Conservation (phyloP, 2,113 vertebrate species). For the Sander vitreus region DNA sequence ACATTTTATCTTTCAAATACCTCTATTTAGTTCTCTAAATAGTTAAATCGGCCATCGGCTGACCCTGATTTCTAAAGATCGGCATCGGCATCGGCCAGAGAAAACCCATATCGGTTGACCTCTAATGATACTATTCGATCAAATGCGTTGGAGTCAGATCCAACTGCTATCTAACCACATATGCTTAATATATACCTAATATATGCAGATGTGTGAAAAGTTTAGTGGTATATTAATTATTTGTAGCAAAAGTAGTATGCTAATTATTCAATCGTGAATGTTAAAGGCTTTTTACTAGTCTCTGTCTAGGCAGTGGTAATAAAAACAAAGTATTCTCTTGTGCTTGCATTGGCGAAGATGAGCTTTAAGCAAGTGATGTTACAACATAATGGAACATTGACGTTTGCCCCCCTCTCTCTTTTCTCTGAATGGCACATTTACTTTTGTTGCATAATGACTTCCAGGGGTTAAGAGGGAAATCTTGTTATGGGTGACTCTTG, state of each 20-base stretch:
- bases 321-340: not conserved
- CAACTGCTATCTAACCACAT: not conserved
- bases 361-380: not conserved
- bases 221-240: constrained; percentile 4
- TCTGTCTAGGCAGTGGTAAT: not conserved
- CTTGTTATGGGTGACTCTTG: constrained; percentile 27
- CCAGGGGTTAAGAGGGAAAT: constrained; percentile 24
- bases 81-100: too few species aligned
- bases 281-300: constrained; percentile 17
- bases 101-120: too few species aligned
- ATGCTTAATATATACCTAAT: not conserved
- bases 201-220: constrained; percentile 2
- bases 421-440: constrained; percentile 28
- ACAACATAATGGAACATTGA: not conserved
- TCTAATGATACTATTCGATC: not conserved
- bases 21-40: too few species aligned
- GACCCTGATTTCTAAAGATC: too few species aligned
- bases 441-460: constrained; percentile 40
- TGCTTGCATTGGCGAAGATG: not conserved
- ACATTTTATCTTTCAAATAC: too few species aligned
- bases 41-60: too few species aligned
- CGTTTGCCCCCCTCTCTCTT: not conserved
- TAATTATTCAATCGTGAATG: constrained; percentile 2
- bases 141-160: not conserved
- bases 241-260: not conserved